Evolutionary conservation across 2,888 invertebrate species (phyloP).

Genomic region (Hypolimnas misippus): DNA sequence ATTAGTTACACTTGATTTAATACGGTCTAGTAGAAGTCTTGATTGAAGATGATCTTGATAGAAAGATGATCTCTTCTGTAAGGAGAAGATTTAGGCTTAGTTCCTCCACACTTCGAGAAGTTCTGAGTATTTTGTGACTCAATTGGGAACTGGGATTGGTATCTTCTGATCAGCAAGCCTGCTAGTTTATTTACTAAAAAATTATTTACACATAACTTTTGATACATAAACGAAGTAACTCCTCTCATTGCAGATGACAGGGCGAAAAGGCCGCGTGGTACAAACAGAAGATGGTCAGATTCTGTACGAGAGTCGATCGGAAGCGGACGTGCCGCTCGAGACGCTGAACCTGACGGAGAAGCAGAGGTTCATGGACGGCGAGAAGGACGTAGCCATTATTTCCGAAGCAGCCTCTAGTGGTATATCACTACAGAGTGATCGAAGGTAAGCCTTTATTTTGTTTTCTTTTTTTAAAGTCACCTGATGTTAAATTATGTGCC

Average conservation of each 20-base stretch:
- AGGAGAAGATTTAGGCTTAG: too few relatives aligned
- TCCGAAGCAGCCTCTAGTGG: slow-evolving; percentile 99
- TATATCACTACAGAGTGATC: slow-evolving; percentile 97
- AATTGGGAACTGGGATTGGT: too few relatives aligned
- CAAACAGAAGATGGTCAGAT: slow-evolving; percentile 96
- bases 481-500: neutral
- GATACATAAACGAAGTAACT: too few relatives aligned
- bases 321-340: slow-evolving; percentile 97
- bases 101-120: too few relatives aligned
- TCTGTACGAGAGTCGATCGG: slow-evolving; percentile 97
- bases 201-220: too few relatives aligned
- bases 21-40: too few relatives aligned
- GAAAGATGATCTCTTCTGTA: too few relatives aligned
- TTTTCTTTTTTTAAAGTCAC: neutral
- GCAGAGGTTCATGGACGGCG: slow-evolving; percentile 98
- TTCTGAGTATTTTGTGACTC: too few relatives aligned
- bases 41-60: too few relatives aligned
- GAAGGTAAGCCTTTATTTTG: slow-evolving; percentile 69
- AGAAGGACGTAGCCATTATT: slow-evolving; percentile 99
- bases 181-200: too few relatives aligned
- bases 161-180: too few relatives aligned
- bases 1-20: too few relatives aligned
- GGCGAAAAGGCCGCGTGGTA: slow-evolving; percentile 96
- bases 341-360: slow-evolving; percentile 97
- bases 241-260: slow-evolving; percentile 94